Conservation (phyloP, 2,113 vertebrate species). For the Pagrus major region DNA sequence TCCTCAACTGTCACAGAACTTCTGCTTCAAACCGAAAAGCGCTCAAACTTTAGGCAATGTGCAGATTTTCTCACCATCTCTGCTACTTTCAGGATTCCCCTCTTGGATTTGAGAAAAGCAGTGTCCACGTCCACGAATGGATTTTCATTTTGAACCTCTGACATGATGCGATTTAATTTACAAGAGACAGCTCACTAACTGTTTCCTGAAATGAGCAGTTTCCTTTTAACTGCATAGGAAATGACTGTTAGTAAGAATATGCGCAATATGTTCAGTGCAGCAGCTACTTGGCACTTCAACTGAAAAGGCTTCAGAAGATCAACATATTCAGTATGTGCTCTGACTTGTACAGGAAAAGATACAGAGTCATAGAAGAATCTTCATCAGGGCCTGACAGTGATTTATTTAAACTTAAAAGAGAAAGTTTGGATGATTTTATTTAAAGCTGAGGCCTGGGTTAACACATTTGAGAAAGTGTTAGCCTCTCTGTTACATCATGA, state of each 20-base stretch:
- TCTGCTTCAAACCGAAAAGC: background rate
- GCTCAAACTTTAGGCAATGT: background rate
- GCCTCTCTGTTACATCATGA: background rate
- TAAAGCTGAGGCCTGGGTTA: background rate
- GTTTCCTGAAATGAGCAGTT: constrained; percentile 54
- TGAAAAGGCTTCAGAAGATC: background rate
- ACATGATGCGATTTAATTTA: constrained; percentile 8
- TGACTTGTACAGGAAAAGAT: background rate
- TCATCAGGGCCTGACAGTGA: background rate
- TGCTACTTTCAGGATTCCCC: constrained; percentile 75
- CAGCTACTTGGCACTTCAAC: background rate
- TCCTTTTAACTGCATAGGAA: constrained; percentile 59
- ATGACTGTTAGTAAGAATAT: constrained; percentile 30
- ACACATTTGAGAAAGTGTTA: background rate
- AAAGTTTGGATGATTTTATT: background rate
- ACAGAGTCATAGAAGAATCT: background rate
- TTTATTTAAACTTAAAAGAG: background rate
- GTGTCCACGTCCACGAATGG: constrained; percentile 64
- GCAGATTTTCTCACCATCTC: constrained; percentile 77
- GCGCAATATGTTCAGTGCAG: constrained; percentile 4
- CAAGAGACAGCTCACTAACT: constrained; percentile 1
- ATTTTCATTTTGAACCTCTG: constrained; percentile 1
- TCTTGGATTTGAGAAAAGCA: constrained; percentile 74
- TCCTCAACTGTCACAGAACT: background rate
- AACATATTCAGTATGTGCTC: background rate